Conservation (phyloP, 2,888 invertebrate species). For the Nomada flava region DNA sequence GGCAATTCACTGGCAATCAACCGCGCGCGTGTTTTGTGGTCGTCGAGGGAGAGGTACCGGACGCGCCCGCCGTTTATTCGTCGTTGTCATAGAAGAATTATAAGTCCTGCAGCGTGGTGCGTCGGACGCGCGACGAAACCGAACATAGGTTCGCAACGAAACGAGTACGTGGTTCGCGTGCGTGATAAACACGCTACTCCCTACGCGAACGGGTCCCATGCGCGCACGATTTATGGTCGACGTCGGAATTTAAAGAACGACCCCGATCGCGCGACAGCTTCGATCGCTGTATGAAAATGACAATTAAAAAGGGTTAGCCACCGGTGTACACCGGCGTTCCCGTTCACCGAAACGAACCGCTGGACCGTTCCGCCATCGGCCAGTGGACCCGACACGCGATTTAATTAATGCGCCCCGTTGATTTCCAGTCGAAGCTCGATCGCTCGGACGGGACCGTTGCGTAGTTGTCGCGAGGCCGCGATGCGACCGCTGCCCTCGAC, state of each 20-base stretch:
- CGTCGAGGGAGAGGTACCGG: slow-evolving; percentile 78
- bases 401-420: slow-evolving; percentile 65
- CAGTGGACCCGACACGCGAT: slow-evolving; percentile 35
- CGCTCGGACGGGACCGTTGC: slow-evolving; percentile 37
- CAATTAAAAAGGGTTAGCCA: slow-evolving; percentile 62
- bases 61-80: slow-evolving; percentile 79
- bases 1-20: slow-evolving; percentile 82
- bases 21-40: slow-evolving; percentile 81
- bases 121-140: slow-evolving; percentile 55
- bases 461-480: slow-evolving; percentile 27
- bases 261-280: slow-evolving; percentile 17
- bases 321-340: neutral
- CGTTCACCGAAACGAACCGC: slow-evolving; percentile 9
- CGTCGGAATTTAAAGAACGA: slow-evolving; percentile 57
- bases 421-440: slow-evolving; percentile 38
- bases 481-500: slow-evolving; percentile 13
- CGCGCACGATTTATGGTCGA: slow-evolving; percentile 52
- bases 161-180: neutral
- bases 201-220: slow-evolving; percentile 5
- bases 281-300: slow-evolving; percentile 39
- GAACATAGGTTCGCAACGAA: slow-evolving; percentile 16
- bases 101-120: slow-evolving; percentile 68
- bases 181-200: slow-evolving; percentile 20
- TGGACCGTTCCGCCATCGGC: neutral
- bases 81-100: slow-evolving; percentile 80